Evolutionary conservation across 2,113 vertebrate genomes (phyloP).

Genomic region (Calyptomena viridis): DNA sequence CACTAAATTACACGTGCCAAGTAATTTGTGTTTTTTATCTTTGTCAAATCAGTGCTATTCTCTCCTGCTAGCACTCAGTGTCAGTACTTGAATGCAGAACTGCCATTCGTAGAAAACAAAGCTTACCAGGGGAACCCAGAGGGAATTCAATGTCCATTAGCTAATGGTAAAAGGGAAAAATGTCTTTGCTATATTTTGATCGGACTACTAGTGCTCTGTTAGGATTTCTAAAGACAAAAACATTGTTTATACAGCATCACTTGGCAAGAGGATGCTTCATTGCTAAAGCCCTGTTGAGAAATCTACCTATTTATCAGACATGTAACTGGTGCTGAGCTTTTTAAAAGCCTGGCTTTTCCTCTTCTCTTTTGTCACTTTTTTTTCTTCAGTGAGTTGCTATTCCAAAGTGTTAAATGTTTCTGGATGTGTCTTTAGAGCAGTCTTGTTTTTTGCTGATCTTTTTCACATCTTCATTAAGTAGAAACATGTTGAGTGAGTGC

Average conservation of each 20-base stretch:
- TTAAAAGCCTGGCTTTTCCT: not conserved
- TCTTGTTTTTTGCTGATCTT: not conserved
- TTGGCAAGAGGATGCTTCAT: not conserved
- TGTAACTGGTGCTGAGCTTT: not conserved
- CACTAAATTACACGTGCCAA: not conserved
- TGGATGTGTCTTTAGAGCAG: not conserved
- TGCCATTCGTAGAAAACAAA: fast-evolving
- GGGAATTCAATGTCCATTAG: not conserved
- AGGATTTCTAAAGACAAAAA: not conserved
- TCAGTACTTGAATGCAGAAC: not conserved
- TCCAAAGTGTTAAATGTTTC: not conserved
- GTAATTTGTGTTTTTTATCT: not conserved
- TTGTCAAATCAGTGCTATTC: not conserved
- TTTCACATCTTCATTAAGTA: not conserved
- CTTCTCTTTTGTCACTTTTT: not conserved
- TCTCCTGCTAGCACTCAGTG: not conserved
- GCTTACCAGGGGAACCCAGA: not conserved
- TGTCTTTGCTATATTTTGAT: not conserved
- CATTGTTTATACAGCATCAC: not conserved
- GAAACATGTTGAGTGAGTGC: not conserved
- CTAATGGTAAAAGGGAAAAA: not conserved
- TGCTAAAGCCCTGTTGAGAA: not conserved
- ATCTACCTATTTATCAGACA: not conserved
- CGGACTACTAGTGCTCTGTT: not conserved
- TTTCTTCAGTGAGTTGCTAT: not conserved